Evolutionary conservation across 2,888 invertebrate species (phyloP).

Genomic region (Tanypteryx hageni): DNA sequence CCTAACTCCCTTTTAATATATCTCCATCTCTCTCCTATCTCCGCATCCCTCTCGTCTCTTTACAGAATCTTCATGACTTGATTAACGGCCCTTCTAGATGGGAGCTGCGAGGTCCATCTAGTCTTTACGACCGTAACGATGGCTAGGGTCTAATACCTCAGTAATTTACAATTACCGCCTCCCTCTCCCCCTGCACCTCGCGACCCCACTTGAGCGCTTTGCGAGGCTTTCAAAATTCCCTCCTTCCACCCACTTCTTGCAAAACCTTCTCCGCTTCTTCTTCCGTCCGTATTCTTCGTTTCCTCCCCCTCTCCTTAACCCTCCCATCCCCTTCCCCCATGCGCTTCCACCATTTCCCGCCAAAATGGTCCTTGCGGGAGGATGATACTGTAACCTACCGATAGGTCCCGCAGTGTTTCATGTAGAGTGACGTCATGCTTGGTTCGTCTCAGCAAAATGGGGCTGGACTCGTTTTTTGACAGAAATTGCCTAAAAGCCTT

Average conservation of each 20-base stretch:
- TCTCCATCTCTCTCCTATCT: not conserved
- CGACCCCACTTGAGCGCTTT: not conserved
- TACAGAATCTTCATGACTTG: constrained; percentile 29
- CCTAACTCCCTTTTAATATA: not conserved
- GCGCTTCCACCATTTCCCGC: too few relatives aligned
- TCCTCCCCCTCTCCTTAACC: too few relatives aligned
- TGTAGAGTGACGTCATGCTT: too few relatives aligned
- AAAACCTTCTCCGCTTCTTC: not conserved
- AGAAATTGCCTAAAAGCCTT: too few relatives aligned
- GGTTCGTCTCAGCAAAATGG: too few relatives aligned
- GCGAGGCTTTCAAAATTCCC: not conserved
- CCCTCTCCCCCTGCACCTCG: not conserved
- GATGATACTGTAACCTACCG: too few relatives aligned
- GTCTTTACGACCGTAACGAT: constrained; percentile 43
- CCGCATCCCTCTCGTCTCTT: not conserved
- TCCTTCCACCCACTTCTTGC: not conserved
- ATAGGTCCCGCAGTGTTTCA: too few relatives aligned
- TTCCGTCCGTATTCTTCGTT: too few relatives aligned
- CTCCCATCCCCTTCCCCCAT: too few relatives aligned
- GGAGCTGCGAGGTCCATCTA: constrained; percentile 1
- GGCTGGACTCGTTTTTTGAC: too few relatives aligned
- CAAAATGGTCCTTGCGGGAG: too few relatives aligned
- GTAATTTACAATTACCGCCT: constrained; percentile 53
- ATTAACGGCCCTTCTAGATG: constrained; percentile 43
- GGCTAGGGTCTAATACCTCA: constrained; percentile 41